Evolutionary conservation across 2,113 vertebrate genomes (phyloP).

Genomic region (Ciconia maguari): DNA sequence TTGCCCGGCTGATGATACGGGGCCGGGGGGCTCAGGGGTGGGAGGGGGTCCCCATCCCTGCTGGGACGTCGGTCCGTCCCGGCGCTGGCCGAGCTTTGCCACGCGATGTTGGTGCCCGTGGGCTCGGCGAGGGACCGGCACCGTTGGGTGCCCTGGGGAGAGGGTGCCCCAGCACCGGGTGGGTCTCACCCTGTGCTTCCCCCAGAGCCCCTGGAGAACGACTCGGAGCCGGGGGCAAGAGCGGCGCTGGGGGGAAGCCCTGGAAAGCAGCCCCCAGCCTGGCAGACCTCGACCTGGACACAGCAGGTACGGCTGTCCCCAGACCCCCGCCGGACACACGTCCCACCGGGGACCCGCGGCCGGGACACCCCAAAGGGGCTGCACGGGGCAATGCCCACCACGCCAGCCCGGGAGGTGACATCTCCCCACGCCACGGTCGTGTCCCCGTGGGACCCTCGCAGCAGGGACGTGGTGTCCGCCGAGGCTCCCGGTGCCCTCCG

Average conservation of each 20-base stretch:
- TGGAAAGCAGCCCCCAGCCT: background rate
- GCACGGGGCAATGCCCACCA: rapidly evolving
- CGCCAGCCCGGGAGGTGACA: background rate
- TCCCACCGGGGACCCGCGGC: rapidly evolving
- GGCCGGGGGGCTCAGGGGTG: background rate
- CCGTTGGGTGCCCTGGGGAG: background rate
- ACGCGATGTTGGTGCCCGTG: background rate
- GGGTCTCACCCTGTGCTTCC: background rate
- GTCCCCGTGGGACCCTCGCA: background rate
- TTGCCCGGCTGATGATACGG: rapidly evolving
- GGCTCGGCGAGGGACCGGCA: background rate
- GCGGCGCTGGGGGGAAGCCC: rapidly evolving
- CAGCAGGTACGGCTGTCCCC: background rate
- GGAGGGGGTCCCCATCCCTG: background rate
- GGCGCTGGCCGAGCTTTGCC: background rate
- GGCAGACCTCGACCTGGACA: background rate
- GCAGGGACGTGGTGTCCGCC: background rate
- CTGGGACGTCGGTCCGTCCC: rapidly evolving
- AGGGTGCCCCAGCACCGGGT: rapidly evolving
- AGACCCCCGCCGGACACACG: rapidly evolving
- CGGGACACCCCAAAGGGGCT: background rate
- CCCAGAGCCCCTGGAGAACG: slow-evolving; percentile 6
- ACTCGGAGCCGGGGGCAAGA: background rate
- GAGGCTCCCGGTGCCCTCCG: background rate
- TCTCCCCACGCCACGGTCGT: rapidly evolving